Conservation (phyloP, 2,888 invertebrate species). For the Agriopis aurantiaria region DNA sequence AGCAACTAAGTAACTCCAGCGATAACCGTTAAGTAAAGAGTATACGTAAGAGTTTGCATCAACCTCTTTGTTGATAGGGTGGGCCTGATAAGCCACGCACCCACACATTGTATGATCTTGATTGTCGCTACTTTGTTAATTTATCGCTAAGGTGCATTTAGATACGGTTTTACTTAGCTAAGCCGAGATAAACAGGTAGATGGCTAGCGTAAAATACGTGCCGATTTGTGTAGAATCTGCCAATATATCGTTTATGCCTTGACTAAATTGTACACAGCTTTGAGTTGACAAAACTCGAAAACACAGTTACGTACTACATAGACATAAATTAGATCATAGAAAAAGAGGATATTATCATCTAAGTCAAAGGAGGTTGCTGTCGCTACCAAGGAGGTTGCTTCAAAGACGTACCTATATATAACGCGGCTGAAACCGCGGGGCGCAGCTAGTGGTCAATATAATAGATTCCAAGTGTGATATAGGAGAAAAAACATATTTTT, state of each 20-base stretch:
- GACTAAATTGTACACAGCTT: no score
- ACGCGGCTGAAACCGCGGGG: no score
- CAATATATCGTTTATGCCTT: not conserved
- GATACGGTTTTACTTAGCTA: conserved; percentile 2
- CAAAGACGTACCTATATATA: no score
- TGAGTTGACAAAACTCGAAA: no score
- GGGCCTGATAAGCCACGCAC: conserved; percentile 60
- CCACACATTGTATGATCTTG: conserved; percentile 41
- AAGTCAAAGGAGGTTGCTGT: no score
- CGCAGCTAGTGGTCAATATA: no score
- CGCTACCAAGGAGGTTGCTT: no score
- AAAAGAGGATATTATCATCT: no score
- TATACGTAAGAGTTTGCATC: conserved; percentile 49
- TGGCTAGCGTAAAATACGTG: not conserved
- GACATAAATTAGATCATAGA: no score
- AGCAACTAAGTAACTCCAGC: conserved; percentile 50
- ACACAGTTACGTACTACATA: no score
- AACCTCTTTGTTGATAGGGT: conserved; percentile 56
- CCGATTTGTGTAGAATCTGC: not conserved
- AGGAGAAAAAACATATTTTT: no score
- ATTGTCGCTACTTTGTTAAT: conserved; percentile 40
- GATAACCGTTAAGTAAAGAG: conserved; percentile 54
- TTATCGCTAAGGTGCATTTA: conserved; percentile 26
- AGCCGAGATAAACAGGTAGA: conserved; percentile 1
- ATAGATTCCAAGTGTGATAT: no score